Conservation (phyloP, 2,113 vertebrate genomes). For the Grammatotria lemairii region DNA sequence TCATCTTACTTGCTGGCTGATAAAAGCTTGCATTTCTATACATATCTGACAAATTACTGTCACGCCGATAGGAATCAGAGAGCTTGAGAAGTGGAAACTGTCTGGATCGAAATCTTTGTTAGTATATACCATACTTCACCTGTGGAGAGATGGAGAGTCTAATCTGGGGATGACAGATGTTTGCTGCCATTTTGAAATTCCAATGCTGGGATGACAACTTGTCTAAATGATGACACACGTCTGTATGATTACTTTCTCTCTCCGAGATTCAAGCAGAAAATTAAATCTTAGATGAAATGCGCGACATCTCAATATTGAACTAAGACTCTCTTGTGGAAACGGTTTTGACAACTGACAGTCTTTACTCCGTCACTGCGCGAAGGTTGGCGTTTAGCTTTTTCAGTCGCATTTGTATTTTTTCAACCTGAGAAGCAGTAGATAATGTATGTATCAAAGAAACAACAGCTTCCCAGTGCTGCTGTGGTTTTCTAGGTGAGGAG, state of each 20-base stretch:
- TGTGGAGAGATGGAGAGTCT: constrained; percentile 8
- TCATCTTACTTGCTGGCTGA: not conserved
- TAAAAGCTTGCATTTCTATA: not conserved
- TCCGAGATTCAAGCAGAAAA: constrained; percentile 39
- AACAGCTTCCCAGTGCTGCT: not conserved
- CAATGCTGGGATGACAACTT: constrained; percentile 25
- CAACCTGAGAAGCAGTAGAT: not conserved
- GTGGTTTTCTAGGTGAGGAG: not conserved
- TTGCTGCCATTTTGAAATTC: constrained; percentile 36
- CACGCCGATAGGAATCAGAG: not conserved
- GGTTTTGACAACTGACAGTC: not conserved
- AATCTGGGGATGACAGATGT: constrained; percentile 36
- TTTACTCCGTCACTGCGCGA: not conserved
- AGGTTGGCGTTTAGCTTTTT: not conserved
- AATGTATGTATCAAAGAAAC: not conserved
- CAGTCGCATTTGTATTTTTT: not conserved
- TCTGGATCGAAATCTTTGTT: not conserved
- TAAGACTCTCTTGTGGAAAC: not conserved
- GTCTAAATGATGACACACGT: constrained; percentile 24
- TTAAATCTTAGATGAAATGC: constrained; percentile 37
- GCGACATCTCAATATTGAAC: not conserved
- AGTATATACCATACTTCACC: not conserved
- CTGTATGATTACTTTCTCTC: constrained; percentile 41
- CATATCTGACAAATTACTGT: not conserved
- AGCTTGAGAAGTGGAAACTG: not conserved